phyloP scores from a whole-genome alignment of 2,113 vertebrate genomes.

The Cebidichthys violaceus region DNA sequence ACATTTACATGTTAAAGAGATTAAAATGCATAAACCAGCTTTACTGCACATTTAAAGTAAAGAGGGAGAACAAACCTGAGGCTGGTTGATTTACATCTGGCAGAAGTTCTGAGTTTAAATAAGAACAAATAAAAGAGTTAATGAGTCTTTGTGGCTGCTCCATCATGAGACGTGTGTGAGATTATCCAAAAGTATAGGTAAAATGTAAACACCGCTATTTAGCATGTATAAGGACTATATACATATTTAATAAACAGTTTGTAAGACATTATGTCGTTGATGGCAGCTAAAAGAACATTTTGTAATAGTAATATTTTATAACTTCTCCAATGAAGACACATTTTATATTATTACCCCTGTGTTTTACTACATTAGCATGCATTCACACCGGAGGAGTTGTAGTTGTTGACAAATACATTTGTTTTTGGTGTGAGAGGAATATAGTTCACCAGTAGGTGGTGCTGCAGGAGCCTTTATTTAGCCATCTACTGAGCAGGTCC shows the following conservation, averaged over 20 bases:
- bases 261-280: background rate
- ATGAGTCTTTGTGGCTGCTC: background rate
- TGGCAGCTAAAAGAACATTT: background rate
- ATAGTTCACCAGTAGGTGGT: conserved; percentile 52
- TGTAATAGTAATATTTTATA: background rate
- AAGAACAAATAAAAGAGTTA: background rate
- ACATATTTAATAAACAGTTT: background rate
- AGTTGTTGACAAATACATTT: background rate
- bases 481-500: background rate
- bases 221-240: background rate
- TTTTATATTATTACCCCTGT: background rate
- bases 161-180: background rate
- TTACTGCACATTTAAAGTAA: background rate
- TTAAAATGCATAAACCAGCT: background rate
- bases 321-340: background rate
- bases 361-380: background rate
- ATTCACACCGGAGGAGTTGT: background rate
- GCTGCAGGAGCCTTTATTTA: conserved; percentile 18
- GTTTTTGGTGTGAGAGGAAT: conserved; percentile 6
- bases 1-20: background rate
- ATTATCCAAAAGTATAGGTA: background rate
- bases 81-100: background rate
- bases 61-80: background rate
- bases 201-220: background rate
- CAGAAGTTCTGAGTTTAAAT: background rate